Base-by-base conservation (phyloP, 2,888 invertebrate genomes). In the Heliconius ethilla region DNA sequence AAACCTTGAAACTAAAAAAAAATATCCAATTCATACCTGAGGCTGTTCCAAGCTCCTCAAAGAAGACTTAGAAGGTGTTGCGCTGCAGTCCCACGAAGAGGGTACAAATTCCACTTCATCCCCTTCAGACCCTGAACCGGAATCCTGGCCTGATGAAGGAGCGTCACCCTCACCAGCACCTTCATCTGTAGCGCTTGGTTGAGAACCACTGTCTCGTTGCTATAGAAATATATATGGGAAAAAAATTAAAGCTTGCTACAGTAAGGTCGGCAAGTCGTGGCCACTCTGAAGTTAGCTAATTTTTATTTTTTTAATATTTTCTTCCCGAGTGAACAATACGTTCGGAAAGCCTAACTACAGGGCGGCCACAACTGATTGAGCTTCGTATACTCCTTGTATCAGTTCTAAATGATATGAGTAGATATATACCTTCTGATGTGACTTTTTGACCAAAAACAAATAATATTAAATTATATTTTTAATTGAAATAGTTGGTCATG, bases 41-140 rank as follows among this genome's bases (percentile, higher is more conserved):
- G 90, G 86, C 70, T 91, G 90, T 78, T 92, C 92, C 55, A 92
- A 83, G 67, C 90, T 92, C 80, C 93, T 84, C 27, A 97, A 91
- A 25, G 97, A 96, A 40, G 97, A 97, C 89, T 97, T 96, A 74
- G 95, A 94, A n/a, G 97, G 97, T 3, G 95, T 96, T 27, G 97
- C 96, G 85, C 96, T 95, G 83, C 97, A 96, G 89, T 97, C 96
- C 97, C 97, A 97, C 80, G 97, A 97, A 6, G 97, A 97, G 10
- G 97, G 97, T 78, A 97, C 96, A 89, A 97, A 97, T 87, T 96
- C 97, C 76, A 96, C 96, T 85, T 96, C 96, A 81, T 96, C 96
- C 70, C 95, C 95, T 83, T 95, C 95, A 15, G 92, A 92, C 82
- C 92, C 92, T 67, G 92, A 93, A 72, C 92, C 94, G 37, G 89